A percentile compares a stretch with the other conserved stretches of the same genome.
phyloP scores from a whole-genome alignment of 2,113 vertebrate species.

The Zosterops hypoxanthus region DNA sequence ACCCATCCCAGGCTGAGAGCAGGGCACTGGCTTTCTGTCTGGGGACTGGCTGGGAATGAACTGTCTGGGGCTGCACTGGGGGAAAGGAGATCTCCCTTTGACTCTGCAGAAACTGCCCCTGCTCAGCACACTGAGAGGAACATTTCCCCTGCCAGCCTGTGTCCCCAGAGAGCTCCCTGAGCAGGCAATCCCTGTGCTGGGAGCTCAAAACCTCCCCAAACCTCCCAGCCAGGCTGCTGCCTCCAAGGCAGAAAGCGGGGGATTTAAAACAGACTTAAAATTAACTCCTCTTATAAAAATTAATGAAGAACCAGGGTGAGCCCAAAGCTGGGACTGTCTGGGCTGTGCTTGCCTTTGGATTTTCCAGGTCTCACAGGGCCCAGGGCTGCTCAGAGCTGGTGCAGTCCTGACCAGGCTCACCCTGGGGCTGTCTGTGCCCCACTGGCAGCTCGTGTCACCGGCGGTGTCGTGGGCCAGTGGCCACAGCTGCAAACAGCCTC shows the following conservation, averaged over 20 bases:
- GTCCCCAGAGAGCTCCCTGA: background rate
- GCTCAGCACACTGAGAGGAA: background rate
- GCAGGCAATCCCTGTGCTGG: background rate
- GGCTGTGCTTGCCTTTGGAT: background rate
- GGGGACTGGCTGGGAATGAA: background rate
- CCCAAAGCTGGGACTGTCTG: background rate
- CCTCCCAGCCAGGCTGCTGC: background rate
- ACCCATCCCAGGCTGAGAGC: background rate
- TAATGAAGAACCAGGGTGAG: background rate
- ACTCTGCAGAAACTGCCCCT: background rate
- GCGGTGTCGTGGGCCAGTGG: accelerated
- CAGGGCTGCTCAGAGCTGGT: background rate
- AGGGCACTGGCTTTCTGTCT: background rate
- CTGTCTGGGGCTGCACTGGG: background rate
- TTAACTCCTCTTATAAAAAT: background rate
- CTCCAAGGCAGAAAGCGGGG: background rate
- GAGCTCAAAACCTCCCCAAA: background rate
- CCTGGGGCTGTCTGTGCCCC: background rate
- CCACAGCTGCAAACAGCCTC: background rate
- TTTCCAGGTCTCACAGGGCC: background rate
- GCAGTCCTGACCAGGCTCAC: background rate
- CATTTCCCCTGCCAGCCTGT: background rate
- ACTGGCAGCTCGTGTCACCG: background rate
- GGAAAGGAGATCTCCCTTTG: background rate
- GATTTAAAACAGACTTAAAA: background rate